Conservation (phyloP, 2,888 invertebrate genomes). For the Subacronicta megacephala region DNA sequence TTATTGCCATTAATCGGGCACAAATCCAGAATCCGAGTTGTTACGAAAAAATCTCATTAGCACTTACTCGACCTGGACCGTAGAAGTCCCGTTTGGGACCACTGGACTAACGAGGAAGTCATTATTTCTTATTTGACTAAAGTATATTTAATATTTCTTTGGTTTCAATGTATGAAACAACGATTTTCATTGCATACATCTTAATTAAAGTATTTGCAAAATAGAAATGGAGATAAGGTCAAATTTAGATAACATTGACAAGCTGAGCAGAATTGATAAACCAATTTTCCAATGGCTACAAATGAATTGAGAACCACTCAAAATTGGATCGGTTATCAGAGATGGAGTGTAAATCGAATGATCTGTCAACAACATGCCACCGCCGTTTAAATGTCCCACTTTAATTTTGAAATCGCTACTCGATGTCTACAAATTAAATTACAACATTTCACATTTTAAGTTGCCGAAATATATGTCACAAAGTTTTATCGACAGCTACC, state of each 20-base stretch:
- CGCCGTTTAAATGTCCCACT: slow-evolving; percentile 15
- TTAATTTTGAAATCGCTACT: slow-evolving; percentile 32
- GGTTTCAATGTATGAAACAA: no score
- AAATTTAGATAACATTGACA: not conserved
- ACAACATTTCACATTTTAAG: slow-evolving; percentile 19
- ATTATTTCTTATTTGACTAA: no score
- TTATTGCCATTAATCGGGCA: no score
- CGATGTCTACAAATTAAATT: slow-evolving; percentile 4
- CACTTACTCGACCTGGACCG: no score
- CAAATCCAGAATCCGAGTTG: no score
- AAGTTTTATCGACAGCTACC: slow-evolving; percentile 14
- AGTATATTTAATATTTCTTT: no score
- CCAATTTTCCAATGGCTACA: slow-evolving; percentile 13
- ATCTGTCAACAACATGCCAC: slow-evolving; percentile 38
- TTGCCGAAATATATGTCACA: slow-evolving; percentile 9
- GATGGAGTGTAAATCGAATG: slow-evolving; percentile 38
- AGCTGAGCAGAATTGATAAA: slow-evolving; percentile 8
- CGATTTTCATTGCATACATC: no score
- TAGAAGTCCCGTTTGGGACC: no score
- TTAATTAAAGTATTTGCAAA: no score
- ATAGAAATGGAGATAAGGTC: no score
- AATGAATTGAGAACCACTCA: slow-evolving; percentile 26
- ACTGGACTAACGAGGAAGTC: no score
- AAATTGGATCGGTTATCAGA: slow-evolving; percentile 27
- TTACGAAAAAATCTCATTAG: no score